These are phyloP conservation scores for Acyrthosiphon pisum DNA, from an alignment of 1,140 invertebrate genomes.

Conservation along the genomic window DNA sequence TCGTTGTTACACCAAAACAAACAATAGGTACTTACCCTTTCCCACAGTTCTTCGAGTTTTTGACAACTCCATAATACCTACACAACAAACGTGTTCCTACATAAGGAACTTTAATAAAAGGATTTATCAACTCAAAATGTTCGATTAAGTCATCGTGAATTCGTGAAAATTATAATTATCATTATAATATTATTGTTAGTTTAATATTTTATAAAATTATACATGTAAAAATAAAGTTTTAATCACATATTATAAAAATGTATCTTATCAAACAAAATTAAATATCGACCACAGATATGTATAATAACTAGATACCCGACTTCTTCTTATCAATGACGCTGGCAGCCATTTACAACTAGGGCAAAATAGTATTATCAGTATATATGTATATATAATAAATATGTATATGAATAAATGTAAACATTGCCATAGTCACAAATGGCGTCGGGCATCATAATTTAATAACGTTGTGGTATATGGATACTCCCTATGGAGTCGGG, in stretches of 20 bases:
- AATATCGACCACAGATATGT: neutral
- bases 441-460: too few relatives aligned
- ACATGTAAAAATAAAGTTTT: neutral
- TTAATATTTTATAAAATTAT: neutral
- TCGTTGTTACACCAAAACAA: conserved; percentile 22
- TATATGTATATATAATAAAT: too few relatives aligned
- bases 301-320: too few relatives aligned
- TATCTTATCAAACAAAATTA: neutral
- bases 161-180: neutral
- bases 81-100: neutral
- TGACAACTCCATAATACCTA: conserved; percentile 28
- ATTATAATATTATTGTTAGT: neutral
- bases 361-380: too few relatives aligned
- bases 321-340: too few relatives aligned
- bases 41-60: conserved; percentile 34
- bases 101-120: neutral
- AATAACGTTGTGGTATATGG: too few relatives aligned
- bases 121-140: neutral
- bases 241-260: neutral
- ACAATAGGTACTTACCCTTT: conserved; percentile 45
- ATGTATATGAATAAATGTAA: too few relatives aligned
- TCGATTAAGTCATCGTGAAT: neutral
- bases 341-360: too few relatives aligned
- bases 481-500: too few relatives aligned
- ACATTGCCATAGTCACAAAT: too few relatives aligned